Evolutionary conservation across 2,888 invertebrate species (phyloP), one percentile per base, ranked within the genome.

Genomic region (Masnerella sp.): DNA sequence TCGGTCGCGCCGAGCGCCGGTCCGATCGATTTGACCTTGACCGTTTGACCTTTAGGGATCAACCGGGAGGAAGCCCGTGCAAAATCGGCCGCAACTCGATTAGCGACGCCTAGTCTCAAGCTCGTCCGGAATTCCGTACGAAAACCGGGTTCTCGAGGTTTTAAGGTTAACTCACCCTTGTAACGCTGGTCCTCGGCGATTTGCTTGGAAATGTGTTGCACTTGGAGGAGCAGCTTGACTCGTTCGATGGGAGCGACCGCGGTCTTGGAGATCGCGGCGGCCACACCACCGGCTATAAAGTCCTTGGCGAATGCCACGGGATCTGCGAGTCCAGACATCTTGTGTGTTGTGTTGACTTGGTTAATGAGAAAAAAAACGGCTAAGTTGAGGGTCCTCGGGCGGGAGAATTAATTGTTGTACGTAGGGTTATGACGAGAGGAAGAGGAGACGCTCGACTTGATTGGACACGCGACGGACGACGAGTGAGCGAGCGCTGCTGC

Each of bases 201-300:
- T 89, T 96, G 96, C 89, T 96, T 96, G 82, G 95, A 95, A 78
- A 96, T 94, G 89, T 95, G 95, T 89, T 97, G 97, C 78, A 97
- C 97, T 89, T 98, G 98, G 78, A 98, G 91, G 74, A 98, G 91
- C 79, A 98, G 90, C 88, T 98, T 98, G 45, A 98, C 97, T 85
- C 97, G 92, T 89, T 98, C 97, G 84, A 98, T 97, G 64, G 98
- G 97, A 12, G 98, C 97, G 73, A 97, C 96, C 36, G 95, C 93
- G 42, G 97, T 98, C 88, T 98, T 98, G 52, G 97, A 96, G 78
- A 97, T 92, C 38, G 97, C 97, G 25, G 97, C 97, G 40, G 97
- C 95, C 47, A 96, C 90, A 77, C 97, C 97, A 80, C 97, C 97
- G 77, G 96, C 96, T 70, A 95, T 86, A 86, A 97, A 97, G 90